Percentiles rank a stretch among this genome's conserved stretches.
Conservation (phyloP, 1,140 invertebrate genomes). For the Centruroides vittatus region DNA sequence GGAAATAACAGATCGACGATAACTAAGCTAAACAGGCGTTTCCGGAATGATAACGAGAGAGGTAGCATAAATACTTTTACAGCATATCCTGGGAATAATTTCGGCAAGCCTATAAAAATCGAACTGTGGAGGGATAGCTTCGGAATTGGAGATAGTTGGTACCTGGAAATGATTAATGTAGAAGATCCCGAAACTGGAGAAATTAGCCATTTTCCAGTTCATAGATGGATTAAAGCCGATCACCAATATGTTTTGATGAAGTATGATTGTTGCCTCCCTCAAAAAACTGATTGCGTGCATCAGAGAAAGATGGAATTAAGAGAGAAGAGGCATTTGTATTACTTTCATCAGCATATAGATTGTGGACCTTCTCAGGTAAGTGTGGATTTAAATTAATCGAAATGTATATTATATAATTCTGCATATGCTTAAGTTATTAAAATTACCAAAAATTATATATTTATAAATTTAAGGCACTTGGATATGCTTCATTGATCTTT, state of each 20-base stretch:
- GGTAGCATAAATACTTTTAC: conserved; percentile 26
- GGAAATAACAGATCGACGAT: conserved; percentile 20
- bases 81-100: conserved; percentile 13
- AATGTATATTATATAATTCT: too few species aligned
- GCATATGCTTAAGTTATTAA: too few species aligned
- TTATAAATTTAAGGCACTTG: too few species aligned
- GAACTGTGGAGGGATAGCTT: conserved; percentile 32
- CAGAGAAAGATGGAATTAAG: conserved; percentile 28
- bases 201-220: conserved; percentile 15
- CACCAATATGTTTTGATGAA: conserved; percentile 29
- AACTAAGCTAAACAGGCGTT: conserved; percentile 26
- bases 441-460: too few species aligned
- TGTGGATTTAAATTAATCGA: background rate
- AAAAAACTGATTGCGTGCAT: conserved; percentile 27
- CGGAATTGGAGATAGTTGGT: conserved; percentile 31
- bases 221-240: conserved; percentile 31
- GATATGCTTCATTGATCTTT: too few species aligned
- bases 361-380: conserved; percentile 32
- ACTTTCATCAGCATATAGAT: conserved; percentile 24
- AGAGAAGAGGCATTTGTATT: conserved; percentile 27
- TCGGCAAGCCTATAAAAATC: conserved; percentile 13
- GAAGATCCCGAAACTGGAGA: conserved; percentile 23
- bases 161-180: conserved; percentile 29
- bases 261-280: conserved; percentile 33
- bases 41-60: conserved; percentile 31